Conservation (phyloP, 2,797 vertebrate species). For the Sebastes itinus region DNA sequence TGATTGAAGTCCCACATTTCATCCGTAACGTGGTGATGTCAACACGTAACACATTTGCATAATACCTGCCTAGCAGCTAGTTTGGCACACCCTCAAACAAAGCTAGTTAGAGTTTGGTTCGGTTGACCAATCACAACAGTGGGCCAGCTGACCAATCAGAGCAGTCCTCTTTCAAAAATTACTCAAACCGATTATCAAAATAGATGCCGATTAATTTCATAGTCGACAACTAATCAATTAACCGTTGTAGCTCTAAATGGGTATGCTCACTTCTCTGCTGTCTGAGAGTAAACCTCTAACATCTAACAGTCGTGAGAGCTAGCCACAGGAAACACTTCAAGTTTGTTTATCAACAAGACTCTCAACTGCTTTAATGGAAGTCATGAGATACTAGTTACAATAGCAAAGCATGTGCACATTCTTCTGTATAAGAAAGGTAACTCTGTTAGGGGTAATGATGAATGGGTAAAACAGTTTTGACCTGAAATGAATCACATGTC, state of each 20-base stretch:
- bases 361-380: background rate
- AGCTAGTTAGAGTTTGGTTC: too few species aligned
- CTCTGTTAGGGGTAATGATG: constrained; percentile 6
- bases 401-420: constrained; percentile 26
- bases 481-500: constrained; percentile 11
- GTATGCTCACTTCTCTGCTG: background rate
- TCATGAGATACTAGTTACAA: constrained; percentile 36
- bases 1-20: too few species aligned
- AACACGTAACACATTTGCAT: too few species aligned
- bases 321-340: background rate
- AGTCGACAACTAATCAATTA: too few species aligned
- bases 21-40: too few species aligned
- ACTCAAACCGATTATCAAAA: too few species aligned
- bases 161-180: too few species aligned
- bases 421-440: constrained; percentile 3
- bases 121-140: too few species aligned
- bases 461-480: background rate
- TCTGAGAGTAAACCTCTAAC: background rate
- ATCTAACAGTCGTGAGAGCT: background rate
- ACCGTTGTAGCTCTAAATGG: background rate
- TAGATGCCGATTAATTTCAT: too few species aligned
- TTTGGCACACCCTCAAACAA: too few species aligned
- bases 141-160: too few species aligned
- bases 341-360: background rate
- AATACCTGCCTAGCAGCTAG: too few species aligned